Conservation (phyloP, 2,888 invertebrate species). For the Eurytoma adleriae region DNA sequence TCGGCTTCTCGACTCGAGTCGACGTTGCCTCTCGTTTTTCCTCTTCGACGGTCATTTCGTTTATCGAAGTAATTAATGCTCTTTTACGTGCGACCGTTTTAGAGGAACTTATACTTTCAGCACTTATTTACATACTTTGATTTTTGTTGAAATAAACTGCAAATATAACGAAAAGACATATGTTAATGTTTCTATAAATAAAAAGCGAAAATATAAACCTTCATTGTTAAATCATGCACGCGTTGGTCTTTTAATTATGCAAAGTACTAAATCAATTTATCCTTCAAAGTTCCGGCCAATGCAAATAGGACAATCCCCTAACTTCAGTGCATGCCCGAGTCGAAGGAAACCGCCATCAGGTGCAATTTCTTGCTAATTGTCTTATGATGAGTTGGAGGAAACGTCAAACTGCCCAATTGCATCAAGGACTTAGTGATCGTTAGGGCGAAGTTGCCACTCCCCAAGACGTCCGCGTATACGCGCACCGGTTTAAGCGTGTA, state of each 20-base stretch:
- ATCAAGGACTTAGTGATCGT: background rate
- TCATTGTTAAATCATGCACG: too few relatives aligned
- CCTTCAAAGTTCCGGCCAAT: background rate
- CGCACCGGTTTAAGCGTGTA: background rate
- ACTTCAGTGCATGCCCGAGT: background rate
- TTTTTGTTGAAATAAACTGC: too few relatives aligned
- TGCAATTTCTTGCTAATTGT: slow-evolving; percentile 14
- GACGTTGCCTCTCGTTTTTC: background rate
- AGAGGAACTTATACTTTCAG: background rate
- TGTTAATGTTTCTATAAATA: too few relatives aligned
- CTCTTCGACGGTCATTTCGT: slow-evolving; percentile 1
- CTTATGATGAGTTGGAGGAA: slow-evolving; percentile 1
- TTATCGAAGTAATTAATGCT: slow-evolving; percentile 63
- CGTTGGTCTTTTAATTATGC: too few relatives aligned
- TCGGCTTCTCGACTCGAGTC: background rate
- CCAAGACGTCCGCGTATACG: background rate
- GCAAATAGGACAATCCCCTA: background rate
- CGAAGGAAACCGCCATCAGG: too few relatives aligned
- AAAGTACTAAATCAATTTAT: too few relatives aligned
- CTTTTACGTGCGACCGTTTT: slow-evolving; percentile 29
- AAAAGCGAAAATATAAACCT: too few relatives aligned
- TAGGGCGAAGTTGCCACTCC: background rate
- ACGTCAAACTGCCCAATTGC: slow-evolving; percentile 13
- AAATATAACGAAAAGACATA: too few relatives aligned
- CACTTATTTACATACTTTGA: too few relatives aligned